Conservation (phyloP, 2,797 vertebrate genomes). For the Melopsittacus undulatus region DNA sequence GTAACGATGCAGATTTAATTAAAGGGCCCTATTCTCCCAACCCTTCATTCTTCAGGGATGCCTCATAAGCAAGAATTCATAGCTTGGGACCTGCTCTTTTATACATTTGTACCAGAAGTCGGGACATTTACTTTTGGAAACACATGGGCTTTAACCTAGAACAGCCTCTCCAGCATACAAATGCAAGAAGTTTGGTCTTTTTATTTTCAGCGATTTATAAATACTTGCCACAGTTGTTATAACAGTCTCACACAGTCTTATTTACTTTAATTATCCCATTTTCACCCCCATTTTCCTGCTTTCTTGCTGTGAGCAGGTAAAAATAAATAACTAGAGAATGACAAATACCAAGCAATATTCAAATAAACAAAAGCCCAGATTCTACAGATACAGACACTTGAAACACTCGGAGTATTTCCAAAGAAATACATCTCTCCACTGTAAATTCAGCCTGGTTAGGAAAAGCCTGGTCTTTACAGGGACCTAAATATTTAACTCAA, state of each 20-base stretch:
- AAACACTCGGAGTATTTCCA: background rate
- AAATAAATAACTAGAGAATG: background rate
- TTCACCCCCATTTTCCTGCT: conserved; percentile 3
- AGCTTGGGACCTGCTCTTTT: conserved; percentile 46
- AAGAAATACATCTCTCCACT: background rate
- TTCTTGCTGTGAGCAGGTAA: conserved; percentile 3
- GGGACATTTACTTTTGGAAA: conserved; percentile 8
- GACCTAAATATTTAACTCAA: conserved; percentile 32
- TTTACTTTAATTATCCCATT: conserved; percentile 34
- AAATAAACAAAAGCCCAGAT: background rate
- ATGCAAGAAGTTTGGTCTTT: background rate
- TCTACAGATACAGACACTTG: background rate
- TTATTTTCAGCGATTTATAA: conserved; percentile 24
- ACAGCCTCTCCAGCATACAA: background rate
- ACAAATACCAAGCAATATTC: background rate
- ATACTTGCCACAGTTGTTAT: background rate
- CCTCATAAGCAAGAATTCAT: conserved; percentile 58
- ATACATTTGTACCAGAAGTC: background rate
- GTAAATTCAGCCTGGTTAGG: background rate
- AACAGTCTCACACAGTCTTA: conserved; percentile 3
- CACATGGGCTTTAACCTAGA: background rate
- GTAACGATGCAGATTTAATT: conserved; percentile 61
- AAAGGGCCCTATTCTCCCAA: conserved; percentile 59
- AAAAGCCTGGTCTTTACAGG: background rate
- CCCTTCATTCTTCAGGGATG: conserved; percentile 65